A percentile compares a stretch with the other conserved stretches of the same genome.
Conservation (phyloP, 2,797 vertebrate genomes). For the Streptopelia turtur region DNA sequence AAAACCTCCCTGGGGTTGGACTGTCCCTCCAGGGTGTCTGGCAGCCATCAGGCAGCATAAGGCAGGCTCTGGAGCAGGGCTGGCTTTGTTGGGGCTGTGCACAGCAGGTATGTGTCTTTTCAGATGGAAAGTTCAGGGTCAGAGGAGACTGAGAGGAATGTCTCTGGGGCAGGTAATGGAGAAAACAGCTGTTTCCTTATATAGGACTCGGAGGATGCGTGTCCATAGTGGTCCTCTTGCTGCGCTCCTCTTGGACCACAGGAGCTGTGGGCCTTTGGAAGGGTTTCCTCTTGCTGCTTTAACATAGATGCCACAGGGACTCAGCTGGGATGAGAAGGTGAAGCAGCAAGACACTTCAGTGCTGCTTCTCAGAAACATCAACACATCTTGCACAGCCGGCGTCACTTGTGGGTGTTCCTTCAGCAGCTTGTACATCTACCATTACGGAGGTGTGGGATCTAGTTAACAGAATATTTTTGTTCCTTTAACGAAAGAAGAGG, state of each 20-base stretch:
- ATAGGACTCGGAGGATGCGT: rapidly evolving
- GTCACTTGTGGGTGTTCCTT: not conserved
- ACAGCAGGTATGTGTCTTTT: not conserved
- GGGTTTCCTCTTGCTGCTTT: not conserved
- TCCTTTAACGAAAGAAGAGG: not conserved
- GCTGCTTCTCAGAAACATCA: not conserved
- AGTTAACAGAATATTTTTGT: not conserved
- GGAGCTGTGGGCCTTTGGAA: not conserved
- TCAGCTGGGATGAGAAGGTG: not conserved
- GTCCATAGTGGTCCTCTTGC: not conserved
- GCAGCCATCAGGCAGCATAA: not conserved
- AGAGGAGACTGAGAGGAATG: not conserved
- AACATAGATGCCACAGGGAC: not conserved
- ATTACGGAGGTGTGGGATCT: not conserved
- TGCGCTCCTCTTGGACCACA: rapidly evolving
- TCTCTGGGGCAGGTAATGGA: not conserved
- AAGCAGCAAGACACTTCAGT: not conserved
- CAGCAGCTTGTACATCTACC: rapidly evolving
- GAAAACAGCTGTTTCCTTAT: not conserved
- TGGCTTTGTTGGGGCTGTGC: not conserved
- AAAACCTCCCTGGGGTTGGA: not conserved
- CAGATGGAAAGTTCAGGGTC: not conserved
- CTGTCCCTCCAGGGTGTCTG: not conserved
- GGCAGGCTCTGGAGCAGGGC: not conserved
- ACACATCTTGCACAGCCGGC: not conserved